Base-by-base conservation (phyloP, 2,888 invertebrate genomes). In the Mesorhabditis spiculigera region DNA sequence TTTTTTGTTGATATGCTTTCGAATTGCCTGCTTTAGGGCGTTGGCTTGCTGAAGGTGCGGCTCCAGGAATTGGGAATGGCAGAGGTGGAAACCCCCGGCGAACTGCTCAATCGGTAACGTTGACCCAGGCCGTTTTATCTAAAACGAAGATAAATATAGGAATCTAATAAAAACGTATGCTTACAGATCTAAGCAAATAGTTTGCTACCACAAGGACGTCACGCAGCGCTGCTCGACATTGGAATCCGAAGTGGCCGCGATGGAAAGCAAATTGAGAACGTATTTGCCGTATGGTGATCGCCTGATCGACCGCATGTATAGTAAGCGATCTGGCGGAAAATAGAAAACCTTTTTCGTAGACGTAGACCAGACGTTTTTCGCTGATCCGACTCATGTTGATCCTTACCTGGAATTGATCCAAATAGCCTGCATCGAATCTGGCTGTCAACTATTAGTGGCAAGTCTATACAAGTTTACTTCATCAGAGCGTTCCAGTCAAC, bases 181-280 rank as follows among this genome's bases (percentile, higher is more conserved):
- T 42, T 67, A 65, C 45, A 76, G 79, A 5, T 78, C 79, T 2
- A 80, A 80, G 65, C 69, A 73, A 13, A 79, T 82, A n/a, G 78
- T 81, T 4, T 73, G 76, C 0, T 63, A 71, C 13, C 81, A 82
- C 70, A 80, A 80, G 58, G 73, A 72, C 43, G 68, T 80, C 8
- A 76, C 78, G 0, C 69, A 70, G 65, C 68, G 62, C 16, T 73
- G 76, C 5, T 66, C 75, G 4, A 28, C 66, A 6, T 42, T 72
- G 43, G 77, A 80, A 50, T 67, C 71, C 4, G 67, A 69, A 16
- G 70, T 73, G 5, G 71, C 72, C 4, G n/a, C 66, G 3, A 71
- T 77, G 13, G 77, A 78, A 45, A 67, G 71, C 5, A 74, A 71
- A 45, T 50, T 74, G 6, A 41, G 67, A 10, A 16, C 13, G 10